Evolutionary conservation across 2,888 invertebrate species (phyloP).

Genomic region (Cheilosia soror): DNA sequence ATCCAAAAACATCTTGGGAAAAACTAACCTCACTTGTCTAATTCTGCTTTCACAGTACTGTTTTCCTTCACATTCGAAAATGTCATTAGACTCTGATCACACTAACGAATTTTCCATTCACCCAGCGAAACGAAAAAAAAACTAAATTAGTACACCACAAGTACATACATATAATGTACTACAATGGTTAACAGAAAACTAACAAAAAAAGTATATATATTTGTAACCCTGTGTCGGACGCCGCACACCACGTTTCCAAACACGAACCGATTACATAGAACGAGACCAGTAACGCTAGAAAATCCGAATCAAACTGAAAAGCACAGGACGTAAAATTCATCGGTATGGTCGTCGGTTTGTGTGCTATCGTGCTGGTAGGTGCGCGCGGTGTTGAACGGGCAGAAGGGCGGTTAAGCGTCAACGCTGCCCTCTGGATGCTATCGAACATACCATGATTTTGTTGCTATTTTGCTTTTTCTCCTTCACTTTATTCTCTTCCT

Average conservation of each 20-base stretch:
- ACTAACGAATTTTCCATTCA: conserved; percentile 48
- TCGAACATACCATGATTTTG: conserved; percentile 58
- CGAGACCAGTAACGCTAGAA: conserved; percentile 73
- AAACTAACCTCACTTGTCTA: conserved; percentile 62
- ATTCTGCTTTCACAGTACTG: conserved; percentile 28
- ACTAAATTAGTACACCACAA: conserved; percentile 26
- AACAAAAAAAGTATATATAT: conserved; percentile 10
- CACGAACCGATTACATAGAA: conserved; percentile 57
- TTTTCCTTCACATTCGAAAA: conserved; percentile 33
- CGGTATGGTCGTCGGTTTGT: conserved; percentile 42
- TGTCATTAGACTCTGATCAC: conserved; percentile 44
- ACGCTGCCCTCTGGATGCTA: conserved; percentile 68
- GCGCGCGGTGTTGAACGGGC: conserved; percentile 58
- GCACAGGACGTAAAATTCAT: conserved; percentile 73
- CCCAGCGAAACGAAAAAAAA: conserved; percentile 22
- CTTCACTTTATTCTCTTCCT: conserved; percentile 31
- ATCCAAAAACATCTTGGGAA: conserved; percentile 7
- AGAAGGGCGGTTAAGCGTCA: conserved; percentile 67
- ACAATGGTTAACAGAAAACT: conserved; percentile 35
- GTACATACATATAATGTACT: conserved; percentile 17
- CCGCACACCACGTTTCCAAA: conserved; percentile 72
- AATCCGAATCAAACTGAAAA: conserved; percentile 74
- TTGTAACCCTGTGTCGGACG: conserved; percentile 59
- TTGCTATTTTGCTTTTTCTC: conserved; percentile 51
- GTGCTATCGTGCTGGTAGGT: conserved; percentile 53